Evolutionary conservation across 2,797 vertebrate species (phyloP), one percentile per base, ranked within the genome.

Genomic region (Notolepis coatsorum): DNA sequence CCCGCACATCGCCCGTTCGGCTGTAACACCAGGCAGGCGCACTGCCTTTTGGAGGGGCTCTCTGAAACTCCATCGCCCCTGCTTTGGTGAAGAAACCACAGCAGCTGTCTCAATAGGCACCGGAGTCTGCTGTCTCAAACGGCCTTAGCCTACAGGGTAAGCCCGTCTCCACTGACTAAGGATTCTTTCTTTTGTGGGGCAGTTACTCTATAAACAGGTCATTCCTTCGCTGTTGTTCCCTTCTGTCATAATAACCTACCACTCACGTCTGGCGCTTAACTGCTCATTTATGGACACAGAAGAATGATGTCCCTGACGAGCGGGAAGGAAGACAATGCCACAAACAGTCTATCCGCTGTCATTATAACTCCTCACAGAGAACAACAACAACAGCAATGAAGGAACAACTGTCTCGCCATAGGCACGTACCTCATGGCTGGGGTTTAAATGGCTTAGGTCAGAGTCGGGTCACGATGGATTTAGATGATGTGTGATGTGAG

Each of bases 81-180:
- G n/a, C 65, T 87, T 75, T 80, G 77, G 81, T 84, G 60, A 39
- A 56, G 64, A 80, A 79, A 79, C 80, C 79, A 0, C 84, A 88
- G 81, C 89, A 89, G 88, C 90, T 89, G 87, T 77, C 75, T 81
- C 71, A 77, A 68, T 53, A 79, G 71, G 65, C 53, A 45, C 52
- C 21, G 31, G 21, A n/a, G 10, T 54, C 51, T 60, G 66, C 60
- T 7, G 55, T 68, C 51, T 37, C 6, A 81, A 84, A 76, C 73
- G 69, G 60, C 75, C 68, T 4, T 38, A n/a, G 37, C 4, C 65
- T 72, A 62, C 68, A 70, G 70, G 79, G 82, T 71, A 75, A 62
- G 64, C 60, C 73, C 62, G 76, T 48, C 71, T 63, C 60, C n/a
- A n/a, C n/a, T n/a, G n/a, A 74, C 56, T 24, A 60, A 71, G 23